phyloP scores from a whole-genome alignment of 2,888 invertebrate species.

The Melikaiella ostensackeni region DNA sequence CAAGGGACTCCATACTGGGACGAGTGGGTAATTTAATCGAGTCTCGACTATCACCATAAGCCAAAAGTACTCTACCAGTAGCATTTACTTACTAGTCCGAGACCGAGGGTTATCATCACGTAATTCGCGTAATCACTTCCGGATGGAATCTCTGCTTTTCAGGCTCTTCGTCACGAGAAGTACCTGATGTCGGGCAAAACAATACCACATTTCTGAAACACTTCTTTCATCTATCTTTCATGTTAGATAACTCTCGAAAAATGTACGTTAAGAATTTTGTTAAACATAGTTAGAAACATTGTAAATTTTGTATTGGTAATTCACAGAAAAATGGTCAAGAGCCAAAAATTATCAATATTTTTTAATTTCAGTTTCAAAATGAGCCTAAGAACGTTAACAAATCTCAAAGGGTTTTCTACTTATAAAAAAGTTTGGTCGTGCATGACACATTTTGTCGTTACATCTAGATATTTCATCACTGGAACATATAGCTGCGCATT shows the following conservation, averaged over 20 bases:
- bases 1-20: slow-evolving; percentile 9
- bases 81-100: slow-evolving; percentile 30
- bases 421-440: too few species aligned
- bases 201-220: not conserved
- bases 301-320: not conserved
- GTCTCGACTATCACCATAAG: not conserved
- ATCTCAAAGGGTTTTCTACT: too few species aligned
- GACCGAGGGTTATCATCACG: slow-evolving; percentile 23
- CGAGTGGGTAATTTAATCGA: slow-evolving; percentile 31
- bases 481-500: too few species aligned
- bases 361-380: too few species aligned
- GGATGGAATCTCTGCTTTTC: not conserved
- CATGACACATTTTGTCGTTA: too few species aligned
- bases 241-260: not conserved
- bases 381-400: too few species aligned
- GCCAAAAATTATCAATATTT: too few species aligned
- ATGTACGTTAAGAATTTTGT: too few species aligned
- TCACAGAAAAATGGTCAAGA: too few species aligned
- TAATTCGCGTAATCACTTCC: slow-evolving; percentile 33
- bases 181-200: not conserved
- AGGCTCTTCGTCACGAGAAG: not conserved
- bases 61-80: slow-evolving; percentile 19
- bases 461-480: too few species aligned
- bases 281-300: not conserved
- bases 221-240: not conserved